Conservation (phyloP, 35 echinoderm and acorn worm genomes). For the Strongylocentrotus purpuratus region DNA sequence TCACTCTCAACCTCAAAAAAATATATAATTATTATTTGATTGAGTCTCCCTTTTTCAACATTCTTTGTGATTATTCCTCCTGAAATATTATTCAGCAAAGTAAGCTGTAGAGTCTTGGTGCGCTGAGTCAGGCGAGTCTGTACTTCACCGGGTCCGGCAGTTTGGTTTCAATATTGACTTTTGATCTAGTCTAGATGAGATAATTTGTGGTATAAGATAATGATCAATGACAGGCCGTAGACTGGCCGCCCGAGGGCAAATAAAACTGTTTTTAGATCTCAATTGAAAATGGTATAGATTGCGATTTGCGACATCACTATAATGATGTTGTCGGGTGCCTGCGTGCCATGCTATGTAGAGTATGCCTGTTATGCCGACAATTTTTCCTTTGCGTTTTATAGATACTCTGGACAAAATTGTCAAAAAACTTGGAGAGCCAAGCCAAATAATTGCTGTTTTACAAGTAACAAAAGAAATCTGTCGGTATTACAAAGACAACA, state of each 20-base stretch:
- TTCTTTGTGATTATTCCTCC: too few species aligned
- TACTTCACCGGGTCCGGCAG: not conserved
- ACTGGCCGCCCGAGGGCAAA: not conserved
- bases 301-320: not conserved
- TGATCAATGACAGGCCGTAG: not conserved
- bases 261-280: not conserved
- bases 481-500: not conserved
- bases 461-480: not conserved
- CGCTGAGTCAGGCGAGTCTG: not conserved
- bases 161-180: not conserved
- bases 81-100: not conserved
- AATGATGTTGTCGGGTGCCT: not conserved
- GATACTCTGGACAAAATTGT: not conserved
- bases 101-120: not conserved
- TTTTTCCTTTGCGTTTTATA: not conserved
- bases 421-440: not conserved
- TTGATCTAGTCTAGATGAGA: not conserved
- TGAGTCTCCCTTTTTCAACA: too few species aligned
- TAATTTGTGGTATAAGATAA: slow-evolving; percentile 11
- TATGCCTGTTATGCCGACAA: not conserved
- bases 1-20: too few species aligned
- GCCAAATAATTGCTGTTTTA: not conserved
- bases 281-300: not conserved
- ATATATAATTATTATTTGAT: too few species aligned
- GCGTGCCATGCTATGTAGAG: not conserved